Percentiles rank a stretch among this genome's conserved stretches.
Conservation (phyloP, 2,888 invertebrate species). For the Drymonia ruficornis region DNA sequence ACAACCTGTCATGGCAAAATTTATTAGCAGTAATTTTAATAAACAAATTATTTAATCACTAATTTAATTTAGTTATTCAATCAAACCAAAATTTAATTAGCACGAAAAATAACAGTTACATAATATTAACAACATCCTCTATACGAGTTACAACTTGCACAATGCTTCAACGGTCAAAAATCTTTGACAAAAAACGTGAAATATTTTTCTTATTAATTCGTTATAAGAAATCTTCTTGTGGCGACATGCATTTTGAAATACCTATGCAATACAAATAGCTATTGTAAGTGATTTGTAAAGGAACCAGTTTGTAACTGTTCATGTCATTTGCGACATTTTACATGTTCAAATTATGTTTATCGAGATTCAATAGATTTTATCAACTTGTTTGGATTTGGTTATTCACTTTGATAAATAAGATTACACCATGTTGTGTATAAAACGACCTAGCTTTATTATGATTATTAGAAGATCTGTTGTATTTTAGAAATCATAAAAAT, state of each 20-base stretch:
- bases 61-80: background rate
- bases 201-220: conserved; percentile 9
- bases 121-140: conserved; percentile 14
- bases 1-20: background rate
- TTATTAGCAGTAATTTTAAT: background rate
- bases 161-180: conserved; percentile 26
- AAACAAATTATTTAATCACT: conserved; percentile 7
- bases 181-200: conserved; percentile 19
- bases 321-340: conserved; percentile 12
- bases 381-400: background rate
- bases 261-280: conserved; percentile 6
- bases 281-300: conserved; percentile 20
- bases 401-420: background rate
- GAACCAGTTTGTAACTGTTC: conserved; percentile 24
- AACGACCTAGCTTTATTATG: background rate
- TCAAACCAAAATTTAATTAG: background rate
- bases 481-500: background rate
- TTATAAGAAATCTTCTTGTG: conserved; percentile 11
- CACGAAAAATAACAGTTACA: conserved; percentile 13
- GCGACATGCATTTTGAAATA: conserved; percentile 15
- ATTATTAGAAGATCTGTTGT: background rate
- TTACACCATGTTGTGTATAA: background rate
- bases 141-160: conserved; percentile 21
- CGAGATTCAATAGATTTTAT: conserved; percentile 1
- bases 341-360: conserved; percentile 5